Evolutionary conservation across 2,888 invertebrate genomes (phyloP).

Genomic region (Ormyrus thymus): DNA sequence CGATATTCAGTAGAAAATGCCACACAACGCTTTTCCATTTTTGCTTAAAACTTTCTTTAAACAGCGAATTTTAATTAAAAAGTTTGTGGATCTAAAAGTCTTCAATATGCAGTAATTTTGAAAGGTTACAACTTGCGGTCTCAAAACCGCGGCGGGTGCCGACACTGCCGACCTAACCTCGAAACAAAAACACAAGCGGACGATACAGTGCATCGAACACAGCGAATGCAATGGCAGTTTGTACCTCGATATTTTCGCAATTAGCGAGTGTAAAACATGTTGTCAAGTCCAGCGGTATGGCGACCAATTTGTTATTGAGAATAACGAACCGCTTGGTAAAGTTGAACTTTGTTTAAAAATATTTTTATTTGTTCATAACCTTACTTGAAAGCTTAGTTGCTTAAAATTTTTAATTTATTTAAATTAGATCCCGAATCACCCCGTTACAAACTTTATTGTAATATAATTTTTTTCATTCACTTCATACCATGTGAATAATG

Average conservation of each 20-base stretch:
- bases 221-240: slow-evolving; percentile 30
- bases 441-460: no score
- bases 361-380: slow-evolving; percentile 23
- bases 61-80: no score
- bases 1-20: slow-evolving; percentile 63
- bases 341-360: slow-evolving; percentile 3
- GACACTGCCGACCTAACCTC: slow-evolving; percentile 20
- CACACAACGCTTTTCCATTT: slow-evolving; percentile 46
- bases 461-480: no score
- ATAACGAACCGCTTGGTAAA: slow-evolving; percentile 28
- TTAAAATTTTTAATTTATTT: no score
- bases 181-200: slow-evolving; percentile 24
- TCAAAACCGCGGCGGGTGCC: background rate
- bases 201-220: background rate
- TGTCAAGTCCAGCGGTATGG: slow-evolving; percentile 27
- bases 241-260: slow-evolving; percentile 43
- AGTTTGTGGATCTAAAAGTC: no score
- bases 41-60: background rate
- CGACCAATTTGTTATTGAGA: slow-evolving; percentile 30
- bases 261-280: slow-evolving; percentile 31
- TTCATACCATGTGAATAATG: background rate
- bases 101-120: no score
- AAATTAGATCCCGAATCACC: no score
- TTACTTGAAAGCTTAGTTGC: background rate
- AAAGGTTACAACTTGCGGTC: background rate